phyloP scores from a whole-genome alignment of 1,140 invertebrate species.

The Pseudoatta argentina region DNA sequence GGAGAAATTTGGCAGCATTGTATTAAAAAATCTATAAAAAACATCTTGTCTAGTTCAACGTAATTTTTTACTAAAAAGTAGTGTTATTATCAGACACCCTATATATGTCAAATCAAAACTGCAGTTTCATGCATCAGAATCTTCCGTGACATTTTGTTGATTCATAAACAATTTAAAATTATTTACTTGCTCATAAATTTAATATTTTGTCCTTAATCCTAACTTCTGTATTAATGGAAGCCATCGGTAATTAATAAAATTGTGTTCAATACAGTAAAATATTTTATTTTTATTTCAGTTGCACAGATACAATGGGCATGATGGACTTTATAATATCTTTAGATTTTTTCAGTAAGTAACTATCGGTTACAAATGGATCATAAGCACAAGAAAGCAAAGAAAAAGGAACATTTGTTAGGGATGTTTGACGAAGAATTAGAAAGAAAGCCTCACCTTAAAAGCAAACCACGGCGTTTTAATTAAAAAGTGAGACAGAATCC shows the following conservation, averaged over 20 bases:
- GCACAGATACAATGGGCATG: neutral
- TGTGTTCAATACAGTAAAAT: neutral
- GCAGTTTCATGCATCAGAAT: no score
- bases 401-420: neutral
- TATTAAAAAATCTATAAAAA: no score
- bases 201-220: constrained; percentile 25
- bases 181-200: constrained; percentile 21
- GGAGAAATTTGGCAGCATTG: no score
- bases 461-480: constrained; percentile 80
- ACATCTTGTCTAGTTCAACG: no score
- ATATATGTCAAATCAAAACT: no score
- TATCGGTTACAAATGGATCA: constrained; percentile 6
- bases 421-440: constrained; percentile 29
- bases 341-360: neutral
- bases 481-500: constrained; percentile 85
- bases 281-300: constrained; percentile 8
- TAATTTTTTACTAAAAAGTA: no score
- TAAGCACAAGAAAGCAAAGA: neutral
- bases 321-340: constrained; percentile 1
- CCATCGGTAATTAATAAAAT: neutral
- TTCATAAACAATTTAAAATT: neutral
- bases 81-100: no score
- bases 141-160: no score
- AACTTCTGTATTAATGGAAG: constrained; percentile 33
- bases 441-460: constrained; percentile 74